Percentiles rank a stretch among this genome's conserved stretches.
These are phyloP conservation scores for Tigriopus japonicus DNA, from an alignment of 1,140 invertebrate species.

Conservation along the genomic window DNA sequence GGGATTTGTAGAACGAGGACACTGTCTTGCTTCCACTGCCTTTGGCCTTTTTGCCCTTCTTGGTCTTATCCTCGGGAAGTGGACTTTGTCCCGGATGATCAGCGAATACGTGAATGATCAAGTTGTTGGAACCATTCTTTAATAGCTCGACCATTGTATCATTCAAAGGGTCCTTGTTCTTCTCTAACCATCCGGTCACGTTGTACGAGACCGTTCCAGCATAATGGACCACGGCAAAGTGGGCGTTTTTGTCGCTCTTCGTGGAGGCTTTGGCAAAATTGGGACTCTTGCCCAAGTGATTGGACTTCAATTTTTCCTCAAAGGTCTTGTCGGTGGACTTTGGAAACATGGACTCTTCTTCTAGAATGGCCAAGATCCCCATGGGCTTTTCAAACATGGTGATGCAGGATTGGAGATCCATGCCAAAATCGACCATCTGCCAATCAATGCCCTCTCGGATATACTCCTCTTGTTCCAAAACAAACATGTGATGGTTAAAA, in stretches of 20 bases:
- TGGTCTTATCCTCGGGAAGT: conserved; percentile 16
- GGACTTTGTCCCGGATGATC: conserved; percentile 25
- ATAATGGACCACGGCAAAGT: conserved; percentile 97
- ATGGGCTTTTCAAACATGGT: conserved; percentile 86
- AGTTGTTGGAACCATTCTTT: conserved; percentile 27
- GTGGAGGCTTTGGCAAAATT: conserved; percentile 48
- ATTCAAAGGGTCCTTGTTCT: conserved; percentile 99
- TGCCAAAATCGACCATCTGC: conserved; percentile 65
- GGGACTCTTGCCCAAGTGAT: conserved; percentile 78
- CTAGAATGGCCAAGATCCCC: conserved; percentile 99
- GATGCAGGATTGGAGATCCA: conserved; percentile 90
- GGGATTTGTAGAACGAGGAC: conserved; percentile 38
- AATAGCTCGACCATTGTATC: conserved; percentile 58
- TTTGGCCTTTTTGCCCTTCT: conserved; percentile 17
- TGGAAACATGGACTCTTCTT: conserved; percentile 99
- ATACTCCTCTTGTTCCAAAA: conserved; percentile 56
- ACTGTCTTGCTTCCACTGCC: conserved; percentile 19
- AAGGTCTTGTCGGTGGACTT: conserved; percentile 65
- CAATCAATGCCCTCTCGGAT: conserved; percentile 54
- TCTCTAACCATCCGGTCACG: conserved; percentile 94
- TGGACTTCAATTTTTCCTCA: conserved; percentile 82
- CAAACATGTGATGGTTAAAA: conserved; percentile 99
- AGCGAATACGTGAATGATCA: conserved; percentile 23
- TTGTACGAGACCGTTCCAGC: conserved; percentile 79
- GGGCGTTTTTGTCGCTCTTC: conserved; percentile 70